Evolutionary conservation across 2,888 invertebrate genomes (phyloP), one percentile per base, ranked within the genome.

Genomic region (Teleiodes luculella): DNA sequence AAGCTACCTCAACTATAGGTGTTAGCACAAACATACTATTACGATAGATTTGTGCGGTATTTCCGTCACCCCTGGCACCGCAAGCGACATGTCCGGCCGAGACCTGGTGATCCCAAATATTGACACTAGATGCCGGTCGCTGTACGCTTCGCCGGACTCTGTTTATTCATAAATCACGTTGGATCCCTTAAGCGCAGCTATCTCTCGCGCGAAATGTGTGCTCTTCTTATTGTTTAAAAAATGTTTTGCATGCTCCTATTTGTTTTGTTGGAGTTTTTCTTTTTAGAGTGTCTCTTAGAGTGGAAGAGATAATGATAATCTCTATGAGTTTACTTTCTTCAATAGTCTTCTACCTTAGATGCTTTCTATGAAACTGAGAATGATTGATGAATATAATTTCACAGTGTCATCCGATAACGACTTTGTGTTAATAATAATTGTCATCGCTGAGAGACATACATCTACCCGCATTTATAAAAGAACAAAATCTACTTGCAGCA

Each of bases 91-190:
- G 48, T 48, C 36, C 36, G 43, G 43, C n/a, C 14, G 20, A 18
- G 49, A 20, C 28, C 62, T 65, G 61, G 66, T 67, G 73, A 74
- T 74, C 67, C 71, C 80, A 78, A 83, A 83, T 81, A 82, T 81
- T 82, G 81, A 80, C 78, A 76, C 68, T 69, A 60, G 67, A 68
- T 72, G 74, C 68, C 58, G 53, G 57, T 28, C 53, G 60, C 55
- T 50, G 57, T 37, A 52, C 58, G 39, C 55, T 39, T 31, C 50
- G 31, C 50, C 20, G 30, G 48, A 16, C 16, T 45, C 13, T 52
- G 52, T 52, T 52, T 43, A 43, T 36, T 36, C 37, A 49, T 49
- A 49, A 49, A 49, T 49, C 43, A 43, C 43, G 28, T 7, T 28
- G 24, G 24, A 43, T 43, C 43, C 43, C 24, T 43, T 43, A 43